Percentiles rank a stretch among this genome's conserved stretches.
Evolutionary conservation across 2,888 invertebrate genomes (phyloP).

Genomic region (Scaptomyza reducta): DNA sequence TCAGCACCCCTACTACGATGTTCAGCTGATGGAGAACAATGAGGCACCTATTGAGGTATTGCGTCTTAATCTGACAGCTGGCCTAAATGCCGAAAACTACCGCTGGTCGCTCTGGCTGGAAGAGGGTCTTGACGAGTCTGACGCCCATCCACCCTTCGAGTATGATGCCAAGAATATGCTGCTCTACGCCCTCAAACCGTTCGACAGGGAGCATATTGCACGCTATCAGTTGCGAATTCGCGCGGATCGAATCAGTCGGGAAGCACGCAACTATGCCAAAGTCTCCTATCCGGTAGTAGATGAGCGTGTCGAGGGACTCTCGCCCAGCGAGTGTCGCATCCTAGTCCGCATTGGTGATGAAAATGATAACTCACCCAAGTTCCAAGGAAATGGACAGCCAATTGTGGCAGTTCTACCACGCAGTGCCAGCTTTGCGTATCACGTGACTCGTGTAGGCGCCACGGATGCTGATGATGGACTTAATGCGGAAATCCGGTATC

Average conservation of each 20-base stretch:
- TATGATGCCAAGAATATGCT: slow-evolving; percentile 91
- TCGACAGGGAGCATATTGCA: slow-evolving; percentile 90
- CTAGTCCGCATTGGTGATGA: slow-evolving; percentile 91
- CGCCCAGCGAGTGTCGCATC: slow-evolving; percentile 91
- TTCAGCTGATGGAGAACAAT: slow-evolving; percentile 92
- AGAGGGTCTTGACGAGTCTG: slow-evolving; percentile 84
- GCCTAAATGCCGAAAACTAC: slow-evolving; percentile 87
- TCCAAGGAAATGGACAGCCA: slow-evolving; percentile 90
- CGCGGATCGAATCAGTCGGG: slow-evolving; percentile 85
- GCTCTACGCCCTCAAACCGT: slow-evolving; percentile 89
- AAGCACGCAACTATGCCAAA: slow-evolving; percentile 89
- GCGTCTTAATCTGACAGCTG: slow-evolving; percentile 90
- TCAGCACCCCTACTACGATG: slow-evolving; percentile 90
- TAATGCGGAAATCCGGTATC: slow-evolving; percentile 92
- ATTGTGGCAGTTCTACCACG: slow-evolving; percentile 93
- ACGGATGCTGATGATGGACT: slow-evolving; percentile 90
- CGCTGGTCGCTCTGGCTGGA: slow-evolving; percentile 88
- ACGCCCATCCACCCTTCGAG: slow-evolving; percentile 86
- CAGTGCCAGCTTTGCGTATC: slow-evolving; percentile 92
- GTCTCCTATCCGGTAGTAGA: slow-evolving; percentile 91
- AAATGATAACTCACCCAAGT: slow-evolving; percentile 93
- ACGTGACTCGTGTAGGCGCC: slow-evolving; percentile 91
- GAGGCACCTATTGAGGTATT: slow-evolving; percentile 90
- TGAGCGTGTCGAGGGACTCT: slow-evolving; percentile 89
- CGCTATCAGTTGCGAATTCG: slow-evolving; percentile 86